Base-by-base conservation (phyloP, 2,797 vertebrate species). In the Sebastes itinus region DNA sequence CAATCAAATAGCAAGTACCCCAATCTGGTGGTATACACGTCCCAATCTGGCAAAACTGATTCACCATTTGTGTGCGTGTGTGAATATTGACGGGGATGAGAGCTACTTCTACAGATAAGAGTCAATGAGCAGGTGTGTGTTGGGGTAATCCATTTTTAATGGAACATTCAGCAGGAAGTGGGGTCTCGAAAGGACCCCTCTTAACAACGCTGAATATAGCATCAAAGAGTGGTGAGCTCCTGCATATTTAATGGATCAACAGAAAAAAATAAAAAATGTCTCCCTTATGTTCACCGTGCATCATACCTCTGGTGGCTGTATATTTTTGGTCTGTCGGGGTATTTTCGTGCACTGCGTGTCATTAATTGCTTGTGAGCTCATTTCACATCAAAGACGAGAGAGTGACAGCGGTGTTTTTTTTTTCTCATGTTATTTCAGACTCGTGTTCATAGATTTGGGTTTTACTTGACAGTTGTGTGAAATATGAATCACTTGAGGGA, bases 101-200 rank as follows among this genome's bases (percentile, higher is more conserved):
- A 74, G 68, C 9, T 33, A 87, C 64, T 62, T 68, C 71, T 28
- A 74, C n/a, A 2, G 18, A 30, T 82, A 66, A 61, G 30, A 80
- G 73, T 78, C 72, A 64, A 88, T 86, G 81, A 87, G 80, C 74
- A 75, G 84, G 78, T 83, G 72, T 78, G 74, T 79, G 54, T 65
- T 67, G n/a, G 66, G 52, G 55, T 89, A 81, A 91, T 94, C 77
- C 74, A 84, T 90, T 76, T 92, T 92, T 92, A 92, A 92, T 88
- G 84, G 70, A 67, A 79, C 77, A 73, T 85, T 89, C 80, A 86
- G 88, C 81, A 89, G 91, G 86, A 88, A 87, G 87, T 72, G 67
- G 32, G 58, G 76, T 83, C 81, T 84, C 75, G 2, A 74, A 80
- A 82, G 83, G 77, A 66, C 69, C 67, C 60, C 33, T 72, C 28